Percentiles rank a stretch among this genome's conserved stretches.
Conservation (phyloP, 2,797 vertebrate species). For the Gouania willdenowi region DNA sequence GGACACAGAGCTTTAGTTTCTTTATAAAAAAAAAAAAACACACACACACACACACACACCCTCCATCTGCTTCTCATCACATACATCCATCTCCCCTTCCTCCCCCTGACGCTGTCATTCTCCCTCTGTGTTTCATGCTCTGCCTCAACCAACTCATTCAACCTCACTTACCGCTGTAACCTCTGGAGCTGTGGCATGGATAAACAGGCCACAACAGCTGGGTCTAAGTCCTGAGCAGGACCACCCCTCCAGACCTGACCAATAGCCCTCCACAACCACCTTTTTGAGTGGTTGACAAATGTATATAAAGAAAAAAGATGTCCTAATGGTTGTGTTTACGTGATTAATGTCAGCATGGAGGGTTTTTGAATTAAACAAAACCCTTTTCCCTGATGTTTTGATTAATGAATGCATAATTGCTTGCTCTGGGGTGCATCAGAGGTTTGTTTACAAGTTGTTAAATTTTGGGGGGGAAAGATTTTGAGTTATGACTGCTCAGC, state of each 20-base stretch:
- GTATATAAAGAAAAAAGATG: too few relatives aligned
- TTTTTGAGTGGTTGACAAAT: conserved; percentile 7
- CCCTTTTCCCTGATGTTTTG: conserved; percentile 25
- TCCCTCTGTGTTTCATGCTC: conserved; percentile 41
- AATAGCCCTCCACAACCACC: conserved; percentile 22
- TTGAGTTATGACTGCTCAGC: conserved; percentile 33
- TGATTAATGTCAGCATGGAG: too few relatives aligned
- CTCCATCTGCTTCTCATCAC: conserved; percentile 72
- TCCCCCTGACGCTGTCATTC: conserved; percentile 22
- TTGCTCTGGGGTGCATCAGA: too few relatives aligned
- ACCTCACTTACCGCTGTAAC: conserved; percentile 41
- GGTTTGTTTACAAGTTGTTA: conserved; percentile 38
- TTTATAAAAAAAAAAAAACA: conserved; percentile 6
- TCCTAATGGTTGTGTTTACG: too few relatives aligned
- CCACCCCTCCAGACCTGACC: conserved; percentile 65
- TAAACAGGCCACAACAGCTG: conserved; percentile 65
- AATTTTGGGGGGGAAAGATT: not conserved
- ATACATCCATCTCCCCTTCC: conserved; percentile 52
- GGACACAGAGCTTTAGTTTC: conserved; percentile 42
- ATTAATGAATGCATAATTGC: conserved; percentile 25
- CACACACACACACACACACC: conserved; percentile 30
- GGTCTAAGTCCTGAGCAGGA: conserved; percentile 52
- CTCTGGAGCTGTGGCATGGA: conserved; percentile 48
- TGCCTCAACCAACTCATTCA: conserved; percentile 50
- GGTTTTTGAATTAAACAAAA: conserved; percentile 32